A percentile compares a stretch with the other conserved stretches of the same genome.
Evolutionary conservation across 2,797 vertebrate genomes (phyloP).

Genomic region (Brotula barbata): DNA sequence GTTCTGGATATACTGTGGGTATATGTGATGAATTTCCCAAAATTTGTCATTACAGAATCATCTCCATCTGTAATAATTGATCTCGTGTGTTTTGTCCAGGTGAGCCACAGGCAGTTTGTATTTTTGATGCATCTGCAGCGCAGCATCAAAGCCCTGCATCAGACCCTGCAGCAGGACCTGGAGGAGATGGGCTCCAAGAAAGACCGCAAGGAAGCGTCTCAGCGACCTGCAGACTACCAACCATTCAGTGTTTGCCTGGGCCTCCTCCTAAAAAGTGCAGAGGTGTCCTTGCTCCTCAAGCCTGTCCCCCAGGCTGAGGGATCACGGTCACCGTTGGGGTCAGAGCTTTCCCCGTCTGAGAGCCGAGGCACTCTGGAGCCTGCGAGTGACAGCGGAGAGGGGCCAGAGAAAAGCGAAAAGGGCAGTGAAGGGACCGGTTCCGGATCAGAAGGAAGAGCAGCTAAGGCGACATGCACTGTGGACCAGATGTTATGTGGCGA

Average conservation of each 20-base stretch:
- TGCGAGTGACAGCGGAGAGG: constrained; percentile 66
- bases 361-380: constrained; percentile 80
- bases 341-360: constrained; percentile 84
- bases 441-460: constrained; percentile 30
- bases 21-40: neutral
- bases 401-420: constrained; percentile 53
- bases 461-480: constrained; percentile 62
- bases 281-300: constrained; percentile 90
- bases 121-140: constrained; percentile 92
- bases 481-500: constrained; percentile 86
- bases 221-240: constrained; percentile 59
- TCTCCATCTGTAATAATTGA: neutral
- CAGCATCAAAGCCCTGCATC: constrained; percentile 87
- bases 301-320: constrained; percentile 81
- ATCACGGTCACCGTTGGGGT: constrained; percentile 72
- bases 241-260: constrained; percentile 85
- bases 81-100: constrained; percentile 53
- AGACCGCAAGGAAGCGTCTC: constrained; percentile 60
- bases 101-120: constrained; percentile 94
- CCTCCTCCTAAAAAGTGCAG: constrained; percentile 88
- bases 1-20: neutral
- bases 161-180: constrained; percentile 89
- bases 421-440: constrained; percentile 47
- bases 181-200: constrained; percentile 78
- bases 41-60: no score